Percentiles rank a stretch among this genome's conserved stretches.
phyloP scores from a whole-genome alignment of 2,888 invertebrate genomes.

The Aphelenchoides bicaudatus region DNA sequence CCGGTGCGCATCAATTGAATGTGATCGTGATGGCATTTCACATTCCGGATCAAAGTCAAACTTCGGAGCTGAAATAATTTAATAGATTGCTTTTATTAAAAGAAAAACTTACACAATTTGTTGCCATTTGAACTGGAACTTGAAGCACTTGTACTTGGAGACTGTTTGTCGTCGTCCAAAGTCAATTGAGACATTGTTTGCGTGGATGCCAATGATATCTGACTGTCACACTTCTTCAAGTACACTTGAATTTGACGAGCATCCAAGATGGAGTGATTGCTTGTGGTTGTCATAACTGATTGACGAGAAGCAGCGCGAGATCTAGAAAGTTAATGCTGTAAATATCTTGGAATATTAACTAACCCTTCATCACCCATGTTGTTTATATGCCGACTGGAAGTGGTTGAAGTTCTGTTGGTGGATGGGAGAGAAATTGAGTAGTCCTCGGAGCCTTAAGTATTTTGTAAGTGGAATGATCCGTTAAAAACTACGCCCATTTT shows the following conservation, averaged over 20 bases:
- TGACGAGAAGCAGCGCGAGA: too few relatives aligned
- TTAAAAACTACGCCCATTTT: too few relatives aligned
- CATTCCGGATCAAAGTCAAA: too few relatives aligned
- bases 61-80: too few relatives aligned
- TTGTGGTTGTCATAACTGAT: not conserved
- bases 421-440: conserved; percentile 16
- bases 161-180: not conserved
- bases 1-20: too few relatives aligned
- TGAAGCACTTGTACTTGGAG: too few relatives aligned
- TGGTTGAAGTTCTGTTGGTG: not conserved
- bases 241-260: conserved; percentile 8
- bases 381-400: conserved; percentile 27
- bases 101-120: not conserved
- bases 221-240: conserved; percentile 2
- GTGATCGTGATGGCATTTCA: too few relatives aligned
- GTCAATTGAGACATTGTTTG: not conserved
- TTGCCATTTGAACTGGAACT: too few relatives aligned
- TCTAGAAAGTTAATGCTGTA: not conserved
- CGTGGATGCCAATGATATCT: not conserved
- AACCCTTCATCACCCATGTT: conserved; percentile 19
- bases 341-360: not conserved
- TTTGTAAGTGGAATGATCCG: too few relatives aligned
- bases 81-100: too few relatives aligned
- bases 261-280: not conserved
- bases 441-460: conserved; percentile 17